Evolutionary conservation across 2,888 invertebrate genomes (phyloP).

Genomic region (Dicyrtomina minuta): DNA sequence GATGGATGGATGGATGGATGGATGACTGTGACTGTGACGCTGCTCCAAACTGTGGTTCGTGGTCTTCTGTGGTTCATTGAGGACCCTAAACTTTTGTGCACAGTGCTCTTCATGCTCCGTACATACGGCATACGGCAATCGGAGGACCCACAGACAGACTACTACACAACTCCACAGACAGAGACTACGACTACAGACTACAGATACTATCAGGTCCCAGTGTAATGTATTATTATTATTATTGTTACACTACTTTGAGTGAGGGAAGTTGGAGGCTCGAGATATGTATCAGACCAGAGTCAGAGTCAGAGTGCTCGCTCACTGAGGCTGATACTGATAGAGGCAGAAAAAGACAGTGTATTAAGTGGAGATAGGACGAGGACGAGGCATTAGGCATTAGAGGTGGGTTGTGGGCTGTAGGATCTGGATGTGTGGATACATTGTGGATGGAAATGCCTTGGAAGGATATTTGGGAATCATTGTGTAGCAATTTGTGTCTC

Average conservation of each 20-base stretch:
- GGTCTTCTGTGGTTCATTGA: conserved; percentile 4
- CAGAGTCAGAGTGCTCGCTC: too few relatives aligned
- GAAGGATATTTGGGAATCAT: conserved; percentile 52
- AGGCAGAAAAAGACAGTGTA: neutral
- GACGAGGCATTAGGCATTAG: neutral
- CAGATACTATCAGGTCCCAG: too few relatives aligned
- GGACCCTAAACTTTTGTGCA: too few relatives aligned
- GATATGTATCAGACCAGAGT: neutral
- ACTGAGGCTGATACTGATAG: too few relatives aligned
- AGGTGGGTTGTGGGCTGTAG: too few relatives aligned
- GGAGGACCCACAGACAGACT: neutral
- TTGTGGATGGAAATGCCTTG: conserved; percentile 19
- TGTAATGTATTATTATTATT: too few relatives aligned
- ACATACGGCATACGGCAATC: neutral
- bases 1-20: neutral
- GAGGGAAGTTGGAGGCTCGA: too few relatives aligned
- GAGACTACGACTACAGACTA: too few relatives aligned
- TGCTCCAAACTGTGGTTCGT: neutral
- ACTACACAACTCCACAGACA: too few relatives aligned
- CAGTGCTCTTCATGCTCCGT: too few relatives aligned
- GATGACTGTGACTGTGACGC: neutral
- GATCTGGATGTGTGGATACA: neutral
- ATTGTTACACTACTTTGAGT: too few relatives aligned
- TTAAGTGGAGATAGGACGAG: conserved; percentile 3
- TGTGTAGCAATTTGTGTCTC: conserved; percentile 54